These are phyloP conservation scores for Tachyglossus aculeatus DNA, from an alignment of 2,797 vertebrate genomes.

Conservation along the genomic window DNA sequence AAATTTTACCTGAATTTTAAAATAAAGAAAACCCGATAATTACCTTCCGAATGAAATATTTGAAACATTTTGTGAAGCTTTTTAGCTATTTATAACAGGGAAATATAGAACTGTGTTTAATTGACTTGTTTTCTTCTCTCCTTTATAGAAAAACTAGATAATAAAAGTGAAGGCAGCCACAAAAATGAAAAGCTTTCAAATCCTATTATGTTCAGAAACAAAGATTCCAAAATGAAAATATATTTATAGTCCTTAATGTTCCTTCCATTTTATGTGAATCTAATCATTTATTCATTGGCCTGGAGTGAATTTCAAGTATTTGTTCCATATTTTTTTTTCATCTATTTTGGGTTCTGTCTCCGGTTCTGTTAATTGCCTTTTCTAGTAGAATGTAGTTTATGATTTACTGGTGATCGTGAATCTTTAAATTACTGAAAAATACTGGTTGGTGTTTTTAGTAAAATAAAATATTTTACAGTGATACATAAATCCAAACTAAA, in stretches of 20 bases:
- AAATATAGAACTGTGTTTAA: not conserved
- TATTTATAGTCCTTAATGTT: not conserved
- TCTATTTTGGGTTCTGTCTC: not conserved
- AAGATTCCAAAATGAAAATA: not conserved
- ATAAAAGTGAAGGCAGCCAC: not conserved
- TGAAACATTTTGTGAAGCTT: conserved; percentile 1
- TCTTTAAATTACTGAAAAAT: too few relatives aligned
- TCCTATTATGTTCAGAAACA: not conserved
- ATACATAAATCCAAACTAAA: too few relatives aligned
- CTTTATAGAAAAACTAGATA: not conserved
- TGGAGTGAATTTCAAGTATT: not conserved
- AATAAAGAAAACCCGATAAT: too few relatives aligned
- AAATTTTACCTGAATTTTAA: too few relatives aligned
- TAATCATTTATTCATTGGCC: not conserved
- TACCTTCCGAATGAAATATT: too few relatives aligned
- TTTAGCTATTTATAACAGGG: not conserved
- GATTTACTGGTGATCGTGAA: not conserved
- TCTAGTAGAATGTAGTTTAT: not conserved
- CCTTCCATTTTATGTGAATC: not conserved
- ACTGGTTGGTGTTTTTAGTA: too few relatives aligned
- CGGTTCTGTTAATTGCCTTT: not conserved
- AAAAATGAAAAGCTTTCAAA: not conserved
- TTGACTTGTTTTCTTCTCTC: not conserved
- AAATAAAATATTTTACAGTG: too few relatives aligned
- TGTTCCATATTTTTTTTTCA: not conserved